phyloP scores from a whole-genome alignment of 2,888 invertebrate species.

The Allophyes oxyacanthae region DNA sequence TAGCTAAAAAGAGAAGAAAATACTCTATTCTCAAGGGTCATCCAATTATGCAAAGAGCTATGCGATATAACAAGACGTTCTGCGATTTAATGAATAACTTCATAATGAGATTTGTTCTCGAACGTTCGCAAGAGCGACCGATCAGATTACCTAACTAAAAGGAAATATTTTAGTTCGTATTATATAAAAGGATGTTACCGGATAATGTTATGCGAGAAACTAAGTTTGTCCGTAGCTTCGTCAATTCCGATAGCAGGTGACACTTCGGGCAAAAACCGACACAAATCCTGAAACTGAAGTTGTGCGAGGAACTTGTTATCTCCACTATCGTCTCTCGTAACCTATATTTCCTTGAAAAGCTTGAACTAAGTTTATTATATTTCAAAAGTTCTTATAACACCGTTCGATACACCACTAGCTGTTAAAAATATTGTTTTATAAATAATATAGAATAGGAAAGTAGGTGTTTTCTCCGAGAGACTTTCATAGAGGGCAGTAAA shows the following conservation, averaged over 20 bases:
- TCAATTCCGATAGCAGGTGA: constrained; percentile 27
- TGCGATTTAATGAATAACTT: constrained; percentile 53
- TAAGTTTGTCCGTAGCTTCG: constrained; percentile 9
- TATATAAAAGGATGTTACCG: constrained; percentile 6
- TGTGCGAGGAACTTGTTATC: constrained; percentile 56
- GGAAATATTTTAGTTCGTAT: constrained; percentile 15
- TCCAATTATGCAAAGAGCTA: constrained; percentile 63
- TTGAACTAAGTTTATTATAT: constrained; percentile 27
- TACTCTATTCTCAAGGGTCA: constrained; percentile 55
- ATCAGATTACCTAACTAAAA: constrained; percentile 29
- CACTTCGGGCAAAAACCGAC: constrained; percentile 21
- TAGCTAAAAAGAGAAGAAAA: constrained; percentile 48
- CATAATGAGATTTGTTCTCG: constrained; percentile 43
- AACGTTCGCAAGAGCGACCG: constrained; percentile 20
- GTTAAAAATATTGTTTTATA: constrained; percentile 48
- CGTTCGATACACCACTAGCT: constrained; percentile 5
- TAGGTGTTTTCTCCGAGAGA: too few species aligned
- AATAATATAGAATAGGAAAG: constrained; percentile 41
- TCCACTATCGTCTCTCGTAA: constrained; percentile 27
- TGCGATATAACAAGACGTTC: constrained; percentile 48
- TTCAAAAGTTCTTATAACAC: not conserved
- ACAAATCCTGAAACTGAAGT: constrained; percentile 19
- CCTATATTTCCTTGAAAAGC: constrained; percentile 39
- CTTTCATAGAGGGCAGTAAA: too few species aligned
- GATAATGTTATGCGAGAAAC: constrained; percentile 15